These are phyloP conservation scores for Piscicola geometra DNA, from an alignment of 2,888 invertebrate genomes.

Conservation along the genomic window DNA sequence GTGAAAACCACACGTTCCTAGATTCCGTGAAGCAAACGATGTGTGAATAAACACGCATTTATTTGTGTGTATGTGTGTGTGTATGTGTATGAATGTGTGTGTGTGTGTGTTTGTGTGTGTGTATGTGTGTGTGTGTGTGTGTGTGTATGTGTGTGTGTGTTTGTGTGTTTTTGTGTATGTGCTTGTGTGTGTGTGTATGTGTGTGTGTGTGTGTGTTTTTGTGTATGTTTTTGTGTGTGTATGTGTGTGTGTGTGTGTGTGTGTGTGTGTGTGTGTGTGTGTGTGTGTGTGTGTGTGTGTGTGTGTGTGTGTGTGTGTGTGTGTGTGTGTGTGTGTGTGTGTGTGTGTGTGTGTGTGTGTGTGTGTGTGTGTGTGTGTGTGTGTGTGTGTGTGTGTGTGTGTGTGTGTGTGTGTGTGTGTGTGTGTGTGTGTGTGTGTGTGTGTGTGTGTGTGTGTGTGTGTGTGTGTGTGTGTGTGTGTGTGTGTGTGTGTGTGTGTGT, in stretches of 20 bases:
- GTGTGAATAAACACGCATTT: no score
- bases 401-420: constrained; percentile 23
- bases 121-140: no score
- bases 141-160: no score
- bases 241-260: constrained; percentile 24
- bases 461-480: constrained; percentile 22
- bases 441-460: constrained; percentile 23
- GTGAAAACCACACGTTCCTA: no score
- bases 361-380: constrained; percentile 17
- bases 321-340: constrained; percentile 23
- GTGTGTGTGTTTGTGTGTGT: no score
- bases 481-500: constrained; percentile 23
- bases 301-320: constrained; percentile 23
- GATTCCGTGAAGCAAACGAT: no score
- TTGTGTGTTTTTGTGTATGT: no score
- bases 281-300: constrained; percentile 23
- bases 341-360: constrained; percentile 23
- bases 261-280: constrained; percentile 23
- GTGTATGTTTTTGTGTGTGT: constrained; percentile 18
- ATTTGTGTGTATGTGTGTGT: no score
- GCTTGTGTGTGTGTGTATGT: no score
- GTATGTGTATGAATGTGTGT: no score
- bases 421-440: constrained; percentile 23
- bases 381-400: constrained; percentile 17
- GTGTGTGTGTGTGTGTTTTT: no score